Evolutionary conservation across 2,113 vertebrate species (phyloP).

Genomic region (Odontesthes bonariensis): DNA sequence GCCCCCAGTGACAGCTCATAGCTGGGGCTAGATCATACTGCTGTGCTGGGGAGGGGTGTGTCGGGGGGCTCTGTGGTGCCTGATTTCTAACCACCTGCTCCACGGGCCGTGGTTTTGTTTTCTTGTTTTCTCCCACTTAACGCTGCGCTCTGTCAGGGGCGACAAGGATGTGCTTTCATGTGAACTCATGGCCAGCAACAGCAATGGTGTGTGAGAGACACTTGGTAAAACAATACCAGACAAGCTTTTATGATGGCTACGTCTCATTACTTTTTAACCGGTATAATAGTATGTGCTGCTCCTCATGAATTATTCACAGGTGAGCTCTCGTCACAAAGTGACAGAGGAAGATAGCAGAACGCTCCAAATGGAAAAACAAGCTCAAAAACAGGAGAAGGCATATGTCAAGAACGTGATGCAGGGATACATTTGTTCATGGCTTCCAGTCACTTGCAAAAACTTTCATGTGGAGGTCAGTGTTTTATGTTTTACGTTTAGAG

Average conservation of each 20-base stretch:
- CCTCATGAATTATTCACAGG: slow-evolving; percentile 82
- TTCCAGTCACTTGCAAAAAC: slow-evolving; percentile 40
- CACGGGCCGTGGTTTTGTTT: slow-evolving; percentile 72
- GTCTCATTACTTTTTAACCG: slow-evolving; percentile 84
- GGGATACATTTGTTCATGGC: slow-evolving; percentile 22
- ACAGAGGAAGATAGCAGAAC: slow-evolving; percentile 59
- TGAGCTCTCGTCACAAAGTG: slow-evolving; percentile 73
- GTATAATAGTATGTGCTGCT: slow-evolving; percentile 77
- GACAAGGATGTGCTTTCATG: slow-evolving; percentile 69
- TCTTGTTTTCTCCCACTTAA: slow-evolving; percentile 65
- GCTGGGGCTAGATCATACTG: slow-evolving; percentile 72
- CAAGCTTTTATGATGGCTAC: slow-evolving; percentile 76
- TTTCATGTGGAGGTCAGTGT: slow-evolving; percentile 35
- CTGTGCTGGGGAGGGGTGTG: slow-evolving; percentile 33
- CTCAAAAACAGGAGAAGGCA: slow-evolving; percentile 56
- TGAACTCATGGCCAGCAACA: slow-evolving; percentile 63
- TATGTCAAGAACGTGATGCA: slow-evolving; percentile 41
- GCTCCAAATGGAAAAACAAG: slow-evolving; percentile 49
- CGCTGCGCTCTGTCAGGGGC: slow-evolving; percentile 62
- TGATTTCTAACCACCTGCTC: slow-evolving; percentile 76
- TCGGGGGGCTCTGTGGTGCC: slow-evolving; percentile 34
- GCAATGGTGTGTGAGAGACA: slow-evolving; percentile 68
- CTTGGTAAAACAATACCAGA: slow-evolving; percentile 78
- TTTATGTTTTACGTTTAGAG: slow-evolving; percentile 12
- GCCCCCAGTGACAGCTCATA: slow-evolving; percentile 79